Base-by-base conservation (phyloP, 2,888 invertebrate genomes). In the Leucophenga montana region DNA sequence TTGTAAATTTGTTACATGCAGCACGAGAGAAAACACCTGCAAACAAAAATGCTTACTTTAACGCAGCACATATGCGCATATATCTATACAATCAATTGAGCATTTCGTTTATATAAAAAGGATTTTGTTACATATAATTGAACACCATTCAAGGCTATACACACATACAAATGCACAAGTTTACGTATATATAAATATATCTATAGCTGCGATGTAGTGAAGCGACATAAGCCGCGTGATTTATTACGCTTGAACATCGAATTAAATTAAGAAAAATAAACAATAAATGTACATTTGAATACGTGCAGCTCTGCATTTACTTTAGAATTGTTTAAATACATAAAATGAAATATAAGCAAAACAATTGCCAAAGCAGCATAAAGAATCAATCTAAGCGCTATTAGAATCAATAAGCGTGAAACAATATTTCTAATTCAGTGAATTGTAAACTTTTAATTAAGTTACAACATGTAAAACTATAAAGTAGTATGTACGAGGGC, bases 401-500 rank as follows among this genome's bases (percentile, higher is more conserved):
- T 8, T n/a, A 1, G 16, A 31, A 53, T 16, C 39, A 64, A 39
- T 54, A 14, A 66, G 53, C 53, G 68, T 70, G 70, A 31, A 11
- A 62, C 44, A 62, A 71, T 78, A 67, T 67, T 67, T 67, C 66
- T 67, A 62, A 75, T 39, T 33, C 78, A 77, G 27, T 74, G 66
- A 62, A 73, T 61, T 73, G 82, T 78, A 68, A 70, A 75, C 57
- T 71, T 79, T 67, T 64, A 73, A 76, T 74, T 74, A 72, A 73
- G 69, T 71, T 71, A 74, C 69, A 74, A 50, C 6, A 50, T 39
- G 33, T 8, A 5, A 3, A 33, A 33, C 33, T 33, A n/a, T n/a
- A 50, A 50, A 50, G 2, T 4, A 50, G 13, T n/a, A n/a, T n/a
- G n/a, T n/a, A n/a, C n/a, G n/a, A n/a, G n/a, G n/a, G n/a, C n/a